phyloP scores from a whole-genome alignment of 2,797 vertebrate genomes.

The Monodelphis domestica region DNA sequence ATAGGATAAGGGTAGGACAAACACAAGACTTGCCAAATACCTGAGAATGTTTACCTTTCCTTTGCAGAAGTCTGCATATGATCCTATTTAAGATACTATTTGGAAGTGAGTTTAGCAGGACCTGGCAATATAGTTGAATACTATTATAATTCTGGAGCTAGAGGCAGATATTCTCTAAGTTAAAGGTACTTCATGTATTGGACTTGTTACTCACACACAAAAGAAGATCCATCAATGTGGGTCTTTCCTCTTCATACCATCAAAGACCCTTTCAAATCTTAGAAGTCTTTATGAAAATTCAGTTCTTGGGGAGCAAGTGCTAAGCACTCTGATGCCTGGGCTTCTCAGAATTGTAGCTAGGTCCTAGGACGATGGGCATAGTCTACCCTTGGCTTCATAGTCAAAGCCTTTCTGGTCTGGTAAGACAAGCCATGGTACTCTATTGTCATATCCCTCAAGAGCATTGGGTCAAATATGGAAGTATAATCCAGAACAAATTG shows the following conservation, averaged over 20 bases:
- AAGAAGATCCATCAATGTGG: neutral
- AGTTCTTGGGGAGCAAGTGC: neutral
- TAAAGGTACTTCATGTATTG: neutral
- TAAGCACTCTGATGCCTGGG: neutral
- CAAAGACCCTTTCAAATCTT: neutral
- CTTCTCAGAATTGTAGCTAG: neutral
- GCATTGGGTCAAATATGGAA: too few relatives aligned
- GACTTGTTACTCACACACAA: neutral
- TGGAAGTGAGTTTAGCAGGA: neutral
- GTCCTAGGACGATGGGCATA: neutral
- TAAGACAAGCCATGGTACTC: neutral
- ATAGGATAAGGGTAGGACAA: neutral
- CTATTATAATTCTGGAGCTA: neutral
- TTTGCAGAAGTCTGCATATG: neutral
- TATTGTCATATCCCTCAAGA: neutral
- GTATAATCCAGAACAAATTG: too few relatives aligned
- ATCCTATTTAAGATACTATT: neutral
- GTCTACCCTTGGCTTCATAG: neutral
- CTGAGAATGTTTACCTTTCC: neutral
- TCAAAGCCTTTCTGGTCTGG: neutral
- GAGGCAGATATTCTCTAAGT: neutral
- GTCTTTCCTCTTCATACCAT: neutral
- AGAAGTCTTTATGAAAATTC: neutral
- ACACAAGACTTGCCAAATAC: neutral
- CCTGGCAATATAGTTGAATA: neutral